Conservation (phyloP, 2,797 vertebrate genomes). For the Kryptolebias ocellatus region DNA sequence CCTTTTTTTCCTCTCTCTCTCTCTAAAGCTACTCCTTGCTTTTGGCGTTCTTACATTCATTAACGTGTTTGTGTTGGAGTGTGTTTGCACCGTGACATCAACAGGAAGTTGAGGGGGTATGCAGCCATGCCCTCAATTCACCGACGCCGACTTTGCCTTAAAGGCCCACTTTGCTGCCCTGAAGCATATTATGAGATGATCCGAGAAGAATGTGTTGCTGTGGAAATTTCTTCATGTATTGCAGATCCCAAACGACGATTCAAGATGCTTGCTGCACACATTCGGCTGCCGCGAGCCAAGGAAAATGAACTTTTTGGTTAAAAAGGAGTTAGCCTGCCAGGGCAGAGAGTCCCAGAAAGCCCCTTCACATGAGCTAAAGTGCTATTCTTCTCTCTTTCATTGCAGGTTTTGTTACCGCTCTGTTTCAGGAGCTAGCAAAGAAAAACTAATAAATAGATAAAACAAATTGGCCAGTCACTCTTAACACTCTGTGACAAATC, state of each 20-base stretch:
- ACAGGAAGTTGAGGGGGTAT: slow-evolving; percentile 53
- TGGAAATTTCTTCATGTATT: slow-evolving; percentile 76
- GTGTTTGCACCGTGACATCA: slow-evolving; percentile 33
- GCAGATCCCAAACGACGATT: slow-evolving; percentile 71
- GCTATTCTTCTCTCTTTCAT: slow-evolving; percentile 42
- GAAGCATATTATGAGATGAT: slow-evolving; percentile 69
- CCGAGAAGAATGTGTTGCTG: slow-evolving; percentile 72
- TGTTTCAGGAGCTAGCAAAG: slow-evolving; percentile 20
- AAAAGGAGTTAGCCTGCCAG: slow-evolving; percentile 52
- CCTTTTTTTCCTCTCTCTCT: slow-evolving; percentile 2
- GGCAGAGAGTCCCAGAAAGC: slow-evolving; percentile 59
- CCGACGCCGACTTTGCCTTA: slow-evolving; percentile 46
- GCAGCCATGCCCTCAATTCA: slow-evolving; percentile 33
- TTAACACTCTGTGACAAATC: slow-evolving; percentile 22
- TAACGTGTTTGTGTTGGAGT: slow-evolving; percentile 9
- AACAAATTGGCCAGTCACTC: slow-evolving; percentile 30
- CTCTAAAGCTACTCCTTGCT: slow-evolving; percentile 24
- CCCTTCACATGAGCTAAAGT: slow-evolving; percentile 35
- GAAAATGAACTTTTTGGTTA: slow-evolving; percentile 74
- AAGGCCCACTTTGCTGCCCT: slow-evolving; percentile 52
- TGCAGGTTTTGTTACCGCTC: slow-evolving; percentile 38
- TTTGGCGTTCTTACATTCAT: neutral
- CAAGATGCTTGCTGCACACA: slow-evolving; percentile 73
- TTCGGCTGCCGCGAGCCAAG: slow-evolving; percentile 61
- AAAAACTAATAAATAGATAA: neutral